Evolutionary conservation across 2,797 vertebrate species (phyloP).

Genomic region (Neosilurus mollespiculum): DNA sequence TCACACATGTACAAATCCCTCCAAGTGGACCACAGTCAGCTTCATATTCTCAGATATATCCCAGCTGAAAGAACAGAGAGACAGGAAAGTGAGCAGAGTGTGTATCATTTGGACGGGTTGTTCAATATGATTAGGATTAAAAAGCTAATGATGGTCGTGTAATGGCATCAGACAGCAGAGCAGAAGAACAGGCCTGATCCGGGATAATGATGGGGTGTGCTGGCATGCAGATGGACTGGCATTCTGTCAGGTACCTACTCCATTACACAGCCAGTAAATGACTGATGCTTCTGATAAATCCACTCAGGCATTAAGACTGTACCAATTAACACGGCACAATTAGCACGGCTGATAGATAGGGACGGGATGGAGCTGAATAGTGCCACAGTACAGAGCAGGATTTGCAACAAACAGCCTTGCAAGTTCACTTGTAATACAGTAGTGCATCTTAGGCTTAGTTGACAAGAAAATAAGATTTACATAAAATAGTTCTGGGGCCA

Average conservation of each 20-base stretch:
- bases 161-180: conserved; percentile 40
- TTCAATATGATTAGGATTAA: conserved; percentile 51
- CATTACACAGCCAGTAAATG: conserved; percentile 48
- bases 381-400: neutral
- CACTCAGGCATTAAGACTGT: conserved; percentile 49
- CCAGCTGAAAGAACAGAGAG: neutral
- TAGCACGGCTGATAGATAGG: conserved; percentile 40
- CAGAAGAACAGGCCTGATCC: conserved; percentile 39
- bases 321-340: conserved; percentile 51
- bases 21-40: neutral
- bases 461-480: conserved; percentile 19
- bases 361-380: neutral
- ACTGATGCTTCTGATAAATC: conserved; percentile 51
- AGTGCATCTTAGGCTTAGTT: conserved; percentile 4
- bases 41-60: neutral
- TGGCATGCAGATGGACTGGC: conserved; percentile 57
- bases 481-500: conserved; percentile 15
- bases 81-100: neutral
- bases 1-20: neutral
- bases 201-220: conserved; percentile 40
- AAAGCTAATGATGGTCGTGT: conserved; percentile 43
- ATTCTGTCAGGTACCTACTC: conserved; percentile 54
- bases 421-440: neutral
- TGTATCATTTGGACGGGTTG: conserved; percentile 18
- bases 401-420: neutral